Evolutionary conservation across 2,113 vertebrate species (phyloP).

Genomic region (Austrofundulus limnaeus): DNA sequence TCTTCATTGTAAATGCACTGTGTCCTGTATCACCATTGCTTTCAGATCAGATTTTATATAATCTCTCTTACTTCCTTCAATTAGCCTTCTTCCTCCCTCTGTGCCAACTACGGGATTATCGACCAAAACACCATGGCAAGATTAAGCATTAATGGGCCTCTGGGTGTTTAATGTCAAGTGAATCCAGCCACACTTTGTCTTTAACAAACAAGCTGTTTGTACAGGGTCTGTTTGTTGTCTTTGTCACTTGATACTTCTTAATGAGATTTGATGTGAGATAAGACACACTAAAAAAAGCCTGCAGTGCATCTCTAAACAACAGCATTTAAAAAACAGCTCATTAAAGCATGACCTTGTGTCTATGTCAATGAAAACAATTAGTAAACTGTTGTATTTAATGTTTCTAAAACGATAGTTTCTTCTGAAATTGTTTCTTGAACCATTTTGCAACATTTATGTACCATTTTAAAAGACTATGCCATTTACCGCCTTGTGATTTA

Average conservation of each 20-base stretch:
- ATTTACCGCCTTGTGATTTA: too few species aligned
- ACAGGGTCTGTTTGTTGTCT: background rate
- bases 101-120: constrained; percentile 31
- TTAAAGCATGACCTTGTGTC: too few species aligned
- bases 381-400: too few species aligned
- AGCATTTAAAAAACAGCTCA: background rate
- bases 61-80: constrained; percentile 24
- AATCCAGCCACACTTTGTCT: constrained; percentile 15
- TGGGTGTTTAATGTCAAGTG: constrained; percentile 18
- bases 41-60: constrained; percentile 13
- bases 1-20: background rate
- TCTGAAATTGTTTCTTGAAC: too few species aligned
- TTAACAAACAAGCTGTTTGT: constrained; percentile 14
- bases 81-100: constrained; percentile 22
- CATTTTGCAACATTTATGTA: too few species aligned
- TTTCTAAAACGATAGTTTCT: too few species aligned
- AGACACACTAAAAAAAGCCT: background rate
- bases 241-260: background rate
- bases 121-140: constrained; percentile 33
- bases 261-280: background rate
- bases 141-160: constrained; percentile 53
- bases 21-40: background rate
- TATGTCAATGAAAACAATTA: too few species aligned
- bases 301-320: background rate
- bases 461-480: too few species aligned